Evolutionary conservation across 2,113 vertebrate species (phyloP).

Genomic region (Ophthalmolycus amberensis): DNA sequence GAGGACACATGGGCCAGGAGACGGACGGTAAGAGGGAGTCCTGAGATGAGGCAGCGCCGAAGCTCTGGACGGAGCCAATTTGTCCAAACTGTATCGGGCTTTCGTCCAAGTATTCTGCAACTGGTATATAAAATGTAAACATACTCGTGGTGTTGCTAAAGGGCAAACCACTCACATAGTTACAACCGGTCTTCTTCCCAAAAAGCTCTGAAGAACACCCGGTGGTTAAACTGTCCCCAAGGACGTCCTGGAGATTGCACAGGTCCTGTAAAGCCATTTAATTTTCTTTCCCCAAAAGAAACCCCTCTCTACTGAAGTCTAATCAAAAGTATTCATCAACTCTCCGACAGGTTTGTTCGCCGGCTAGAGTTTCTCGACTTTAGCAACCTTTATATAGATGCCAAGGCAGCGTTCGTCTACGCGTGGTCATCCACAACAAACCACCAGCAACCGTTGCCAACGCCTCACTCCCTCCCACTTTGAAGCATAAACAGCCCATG

Average conservation of each 20-base stretch:
- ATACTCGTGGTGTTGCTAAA: conserved; percentile 32
- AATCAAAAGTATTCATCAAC: background rate
- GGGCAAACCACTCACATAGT: conserved; percentile 14
- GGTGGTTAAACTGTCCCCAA: conserved; percentile 6
- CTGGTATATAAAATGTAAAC: conserved; percentile 75
- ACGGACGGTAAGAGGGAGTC: conserved; percentile 15
- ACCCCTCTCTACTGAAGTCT: background rate
- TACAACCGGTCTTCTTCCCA: conserved; percentile 23
- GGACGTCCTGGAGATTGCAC: conserved; percentile 70
- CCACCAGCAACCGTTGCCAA: conserved; percentile 34
- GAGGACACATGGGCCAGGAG: conserved; percentile 24
- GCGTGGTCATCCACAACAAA: conserved; percentile 37
- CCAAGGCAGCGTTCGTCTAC: background rate
- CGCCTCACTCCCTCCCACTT: conserved; percentile 45
- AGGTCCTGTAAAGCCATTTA: conserved; percentile 86
- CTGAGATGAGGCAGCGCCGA: background rate
- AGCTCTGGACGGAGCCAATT: conserved; percentile 43
- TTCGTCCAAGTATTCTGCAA: conserved; percentile 70
- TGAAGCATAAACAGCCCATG: conserved; percentile 54
- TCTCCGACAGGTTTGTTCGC: background rate
- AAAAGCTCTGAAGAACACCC: conserved; percentile 27
- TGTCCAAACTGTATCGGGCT: conserved; percentile 81
- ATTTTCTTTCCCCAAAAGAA: background rate
- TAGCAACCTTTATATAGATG: conserved; percentile 56
- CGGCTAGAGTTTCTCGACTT: background rate